Base-by-base conservation (phyloP, 2,888 invertebrate genomes). In the Cylloceria caligata region DNA sequence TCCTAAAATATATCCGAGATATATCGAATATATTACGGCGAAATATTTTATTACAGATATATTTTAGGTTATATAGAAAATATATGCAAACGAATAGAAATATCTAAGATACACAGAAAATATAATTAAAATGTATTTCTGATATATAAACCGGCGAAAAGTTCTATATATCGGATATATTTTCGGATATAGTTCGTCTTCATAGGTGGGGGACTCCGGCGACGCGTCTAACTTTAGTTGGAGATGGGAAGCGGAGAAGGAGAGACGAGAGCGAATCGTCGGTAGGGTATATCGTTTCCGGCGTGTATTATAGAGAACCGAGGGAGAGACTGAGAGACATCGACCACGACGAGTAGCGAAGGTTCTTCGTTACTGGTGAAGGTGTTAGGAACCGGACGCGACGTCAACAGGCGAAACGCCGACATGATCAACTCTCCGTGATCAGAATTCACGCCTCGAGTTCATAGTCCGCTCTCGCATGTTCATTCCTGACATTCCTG, bases 321-420 rank as follows among this genome's bases (percentile, higher is more conserved):
- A 62, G 62, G 16, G 42, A 49, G 47, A 64, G 60, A 45, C 52
- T 13, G 55, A 74, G 68, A 42, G 52, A 45, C n/a, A 16, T 13
- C 27, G 57, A 30, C 30, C 24, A 68, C 30, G 57, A 24, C 24
- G 39, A 60, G 30, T 55, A 67, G 27, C 21, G 71, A 72, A 57
- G 45, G 52, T 27, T 45, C 57, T 60, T 42, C 13, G 69, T 52
- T 57, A 19, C 42, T 42, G 73, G 52, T 52, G 45, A 69, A 80
- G 81, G 83, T 82, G 81, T 83, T 78, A 85, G 86, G 86, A 88
- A 87, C 88, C 88, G 88, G 87, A 88, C 88, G 86, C 87, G 75
- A 81, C 83, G 85, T 85, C 83, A 85, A 83, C 84, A 76, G 27
- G 65, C 65, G 74, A 82, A 82, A 71, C 74, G 45, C 81, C 77